Base-by-base conservation (phyloP, 1,140 invertebrate species). In the Leptinotarsa texana region DNA sequence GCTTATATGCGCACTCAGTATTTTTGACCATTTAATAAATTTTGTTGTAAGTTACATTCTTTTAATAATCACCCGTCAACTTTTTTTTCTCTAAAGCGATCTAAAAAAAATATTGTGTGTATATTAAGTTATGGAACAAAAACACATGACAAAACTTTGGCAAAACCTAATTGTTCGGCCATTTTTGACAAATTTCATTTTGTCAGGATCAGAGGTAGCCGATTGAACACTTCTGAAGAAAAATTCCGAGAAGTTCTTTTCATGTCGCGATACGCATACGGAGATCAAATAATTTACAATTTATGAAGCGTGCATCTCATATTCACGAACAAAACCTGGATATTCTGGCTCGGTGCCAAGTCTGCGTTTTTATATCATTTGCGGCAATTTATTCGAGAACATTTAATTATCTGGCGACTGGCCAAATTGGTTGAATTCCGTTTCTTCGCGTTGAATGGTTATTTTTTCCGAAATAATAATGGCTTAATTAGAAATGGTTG, bases 301-400 rank as follows among this genome's bases (percentile, higher is more conserved):
- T 70, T 73, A 73, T 73, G 71, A 33, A 27, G 17, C 61, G n/a
- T 27, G 57, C 18, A 24, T 47, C 69, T 61, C 22, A 57, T 22
- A 71, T 71, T 70, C 51, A 70, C 21, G 72, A 71, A 74, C 66
- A 74, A 77, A 74, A 71, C 57, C 51, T 68, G 63, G 74, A 74
- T 71, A 74, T 77, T 69, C 71, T 79, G 77, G 78, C 73, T 22
- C 15, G 15, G 18, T 65, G 78, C 77, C 78, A 71, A 33, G 67
- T 77, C 67, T 76, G 68, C 42, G 63, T 80, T 80, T 81, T 81
- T 78, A 79, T 81, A 80, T 80, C 78, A 80, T 79, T 78, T 73
- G 78, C 73, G 63, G 79, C 78, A 82, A 82, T 82, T 80, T 81
- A 82, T 79, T 80, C 78, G 63, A 77, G 78, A 81, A 79, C 78